Percentiles rank a stretch among this genome's conserved stretches.
Evolutionary conservation across 2,113 vertebrate species (phyloP).

Genomic region (Zosterops japonicus): DNA sequence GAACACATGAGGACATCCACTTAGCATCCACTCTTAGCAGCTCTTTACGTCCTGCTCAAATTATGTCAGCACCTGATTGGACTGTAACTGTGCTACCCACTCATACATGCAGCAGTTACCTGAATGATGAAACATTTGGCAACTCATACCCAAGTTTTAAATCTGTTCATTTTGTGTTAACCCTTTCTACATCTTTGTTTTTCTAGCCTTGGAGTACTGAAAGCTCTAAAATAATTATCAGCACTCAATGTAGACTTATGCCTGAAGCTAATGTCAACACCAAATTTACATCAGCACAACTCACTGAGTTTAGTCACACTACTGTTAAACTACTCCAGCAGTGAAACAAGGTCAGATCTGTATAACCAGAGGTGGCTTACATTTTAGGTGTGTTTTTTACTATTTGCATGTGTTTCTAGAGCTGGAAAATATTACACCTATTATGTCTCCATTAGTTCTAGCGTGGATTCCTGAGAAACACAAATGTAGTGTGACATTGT

Average conservation of each 20-base stretch:
- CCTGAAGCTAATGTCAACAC: not conserved
- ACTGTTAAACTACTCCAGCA: not conserved
- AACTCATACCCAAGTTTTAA: not conserved
- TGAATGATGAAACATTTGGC: not conserved
- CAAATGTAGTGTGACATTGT: not conserved
- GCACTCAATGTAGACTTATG: rapidly evolving
- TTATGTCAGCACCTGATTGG: not conserved
- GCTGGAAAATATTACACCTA: not conserved
- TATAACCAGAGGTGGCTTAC: not conserved
- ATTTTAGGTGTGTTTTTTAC: not conserved
- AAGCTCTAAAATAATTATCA: not conserved
- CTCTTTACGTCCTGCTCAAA: not conserved
- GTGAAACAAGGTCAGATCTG: not conserved
- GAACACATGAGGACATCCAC: rapidly evolving
- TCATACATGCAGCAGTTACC: rapidly evolving
- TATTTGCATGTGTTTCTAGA: not conserved
- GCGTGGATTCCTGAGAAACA: not conserved
- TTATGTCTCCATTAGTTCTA: not conserved
- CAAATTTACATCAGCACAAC: not conserved
- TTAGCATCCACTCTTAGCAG: not conserved
- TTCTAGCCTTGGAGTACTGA: not conserved
- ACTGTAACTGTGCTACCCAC: not conserved
- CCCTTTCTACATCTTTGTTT: not conserved
- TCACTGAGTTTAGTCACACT: not conserved
- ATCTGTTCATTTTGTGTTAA: not conserved